phyloP scores from a whole-genome alignment of 2,797 vertebrate genomes.

The Anguilla marmorata region DNA sequence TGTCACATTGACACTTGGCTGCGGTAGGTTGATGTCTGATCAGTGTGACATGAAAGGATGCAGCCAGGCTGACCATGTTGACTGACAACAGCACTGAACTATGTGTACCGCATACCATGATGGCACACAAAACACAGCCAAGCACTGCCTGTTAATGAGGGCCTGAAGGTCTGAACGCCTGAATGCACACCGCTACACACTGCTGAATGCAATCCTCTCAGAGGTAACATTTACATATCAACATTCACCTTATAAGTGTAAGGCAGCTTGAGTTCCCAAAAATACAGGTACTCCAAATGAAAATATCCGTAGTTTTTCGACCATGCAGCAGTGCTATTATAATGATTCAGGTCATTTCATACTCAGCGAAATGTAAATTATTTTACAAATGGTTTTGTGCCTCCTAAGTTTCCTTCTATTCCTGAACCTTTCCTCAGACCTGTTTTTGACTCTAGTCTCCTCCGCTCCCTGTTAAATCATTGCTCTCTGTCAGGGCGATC shows the following conservation, averaged over 20 bases:
- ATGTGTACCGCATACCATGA: background rate
- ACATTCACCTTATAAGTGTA: background rate
- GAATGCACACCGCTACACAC: background rate
- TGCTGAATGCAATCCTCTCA: background rate
- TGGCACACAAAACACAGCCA: constrained; percentile 18
- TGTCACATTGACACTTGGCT: background rate
- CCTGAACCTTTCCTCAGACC: background rate
- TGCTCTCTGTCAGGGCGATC: background rate
- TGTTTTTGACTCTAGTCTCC: background rate
- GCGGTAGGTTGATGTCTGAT: background rate
- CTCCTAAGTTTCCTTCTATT: background rate
- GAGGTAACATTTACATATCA: background rate
- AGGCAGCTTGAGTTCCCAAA: background rate
- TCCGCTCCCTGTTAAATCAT: background rate
- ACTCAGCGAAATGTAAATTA: background rate
- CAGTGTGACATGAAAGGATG: background rate
- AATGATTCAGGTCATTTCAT: background rate
- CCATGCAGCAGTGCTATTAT: background rate
- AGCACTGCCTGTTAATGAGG: background rate
- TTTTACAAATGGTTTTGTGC: background rate
- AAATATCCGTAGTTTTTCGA: background rate
- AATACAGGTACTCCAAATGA: background rate
- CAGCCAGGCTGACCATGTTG: constrained; percentile 1
- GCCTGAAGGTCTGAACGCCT: background rate
- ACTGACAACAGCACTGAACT: constrained; percentile 6